These are phyloP conservation scores for Dicycla oo DNA, from an alignment of 2,888 invertebrate genomes.

Conservation along the genomic window DNA sequence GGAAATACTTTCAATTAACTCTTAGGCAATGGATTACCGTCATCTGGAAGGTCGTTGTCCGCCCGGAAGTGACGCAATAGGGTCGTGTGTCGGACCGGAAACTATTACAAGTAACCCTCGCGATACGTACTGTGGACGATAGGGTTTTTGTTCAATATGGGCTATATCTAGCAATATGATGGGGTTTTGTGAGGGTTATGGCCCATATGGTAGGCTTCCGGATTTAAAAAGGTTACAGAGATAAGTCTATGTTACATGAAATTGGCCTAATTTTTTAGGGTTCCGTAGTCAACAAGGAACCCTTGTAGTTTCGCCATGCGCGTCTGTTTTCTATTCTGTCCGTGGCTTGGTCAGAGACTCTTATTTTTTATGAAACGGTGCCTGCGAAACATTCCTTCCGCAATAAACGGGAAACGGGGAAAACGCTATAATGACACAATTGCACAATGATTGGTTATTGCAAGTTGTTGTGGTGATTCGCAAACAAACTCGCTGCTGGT, in stretches of 20 bases:
- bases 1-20: conserved; percentile 78
- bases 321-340: no score
- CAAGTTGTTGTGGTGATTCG: not conserved
- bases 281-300: not conserved
- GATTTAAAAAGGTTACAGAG: conserved; percentile 35
- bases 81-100: conserved; percentile 78
- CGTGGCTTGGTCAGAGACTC: no score
- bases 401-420: no score
- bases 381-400: no score
- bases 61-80: conserved; percentile 80
- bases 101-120: conserved; percentile 74
- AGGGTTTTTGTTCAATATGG: conserved; percentile 48
- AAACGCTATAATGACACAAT: not conserved
- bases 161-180: conserved; percentile 34
- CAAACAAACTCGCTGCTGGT: not conserved
- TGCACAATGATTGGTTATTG: conserved; percentile 6
- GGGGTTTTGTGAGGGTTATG: conserved; percentile 25
- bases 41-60: conserved; percentile 69
- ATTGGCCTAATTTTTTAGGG: not conserved
- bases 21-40: conserved; percentile 72
- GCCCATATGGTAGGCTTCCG: conserved; percentile 29
- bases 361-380: not conserved
- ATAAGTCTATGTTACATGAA: conserved; percentile 30
- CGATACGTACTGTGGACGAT: conserved; percentile 42
- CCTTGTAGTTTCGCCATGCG: no score